Evolutionary conservation across 1,140 invertebrate species (phyloP), one percentile per base, ranked within the genome.

Genomic region (Sipha flava): DNA sequence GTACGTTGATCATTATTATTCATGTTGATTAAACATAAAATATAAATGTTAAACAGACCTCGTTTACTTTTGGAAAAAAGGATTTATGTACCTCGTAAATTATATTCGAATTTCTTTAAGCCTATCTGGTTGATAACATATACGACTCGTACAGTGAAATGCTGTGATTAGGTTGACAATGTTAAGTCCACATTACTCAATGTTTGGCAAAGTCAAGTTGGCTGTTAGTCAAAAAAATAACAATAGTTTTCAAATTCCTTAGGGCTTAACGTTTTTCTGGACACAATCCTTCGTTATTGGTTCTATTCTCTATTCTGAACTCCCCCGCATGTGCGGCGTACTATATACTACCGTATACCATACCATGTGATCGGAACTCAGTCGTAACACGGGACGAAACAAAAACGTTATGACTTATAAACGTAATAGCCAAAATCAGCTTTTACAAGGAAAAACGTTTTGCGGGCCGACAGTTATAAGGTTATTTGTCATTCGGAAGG

Each of bases 401-500:
- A 47, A 45, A 70, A 70, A 70, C 66, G 21, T 34, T 45, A 70
- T 47, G 66, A 70, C 66, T 70, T 70, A 70, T 31, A 21, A 43
- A 23, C 23, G 23, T 68, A 68, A 68, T 68, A 45, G 40, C 23
- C 23, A 23, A 26, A 68, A 40, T 45, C 37, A 45, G 40, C 64
- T 26, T 45, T 68, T 68, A 68, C 64, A 45, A 37, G 40, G 40
- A 68, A 68, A 68, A 68, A 68, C 64, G 64, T 68, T 45, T 68
- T 68, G 64, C 10, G 43, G 66, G 23, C 16, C 66, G 40, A 70
- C 40, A 29, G 23, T 70, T 70, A 47, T 70, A 70, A 45, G 66
- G 66, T 70, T 45, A 29, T 70, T 70, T 70, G 66, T 70, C 66
- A 70, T 70, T 47, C 66, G 66, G 43, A 70, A 70, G 66, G 66